Evolutionary conservation across 2,797 vertebrate species (phyloP), one percentile per base, ranked within the genome.

Genomic region (Centroberyx gerrardi): DNA sequence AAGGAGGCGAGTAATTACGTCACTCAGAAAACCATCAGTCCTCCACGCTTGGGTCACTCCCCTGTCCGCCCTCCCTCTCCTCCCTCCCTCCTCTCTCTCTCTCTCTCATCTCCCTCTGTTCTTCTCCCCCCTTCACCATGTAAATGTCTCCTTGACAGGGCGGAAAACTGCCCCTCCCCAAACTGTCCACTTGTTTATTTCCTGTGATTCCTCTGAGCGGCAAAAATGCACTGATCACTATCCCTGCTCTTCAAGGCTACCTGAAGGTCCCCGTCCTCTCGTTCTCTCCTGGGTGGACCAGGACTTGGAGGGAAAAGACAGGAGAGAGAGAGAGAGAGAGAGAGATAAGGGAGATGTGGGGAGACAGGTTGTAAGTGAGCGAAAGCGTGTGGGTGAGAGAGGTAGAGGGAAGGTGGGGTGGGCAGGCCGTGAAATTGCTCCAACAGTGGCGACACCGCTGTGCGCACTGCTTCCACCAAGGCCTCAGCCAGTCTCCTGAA

Each of bases 401-500:
- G 33, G 46, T 74, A 74, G 87, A 89, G 80, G 69, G 56, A 86
- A 82, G 90, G 88, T 80, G 79, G 81, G 83, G 90, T 93, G 96
- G 94, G 89, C 91, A 94, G 94, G 94, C 95, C 95, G 88, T 96
- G 96, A 97, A 96, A 97, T 97, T 96, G 94, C 93, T 95, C 92
- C 87, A 90, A 93, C 89, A 90, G 5, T 44, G 83, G 84, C 86
- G 46, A 90, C 87, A 3, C 76, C 51, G 55, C 56, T 91, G 89
- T 86, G 82, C 66, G 86, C 92, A 87, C 68, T 51, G 67, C 87
- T 84, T 83, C 82, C 87, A 91, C 68, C 76, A 92, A 88, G 94
- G 94, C 94, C 94, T 94, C 93, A 83, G 87, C 77, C 74, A 76
- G 74, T 76, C 58, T 86, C 68, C 68, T 82, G 90, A 94, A 93